These are phyloP conservation scores for Tapirus indicus DNA, from an alignment of 2,797 vertebrate genomes.

Conservation along the genomic window DNA sequence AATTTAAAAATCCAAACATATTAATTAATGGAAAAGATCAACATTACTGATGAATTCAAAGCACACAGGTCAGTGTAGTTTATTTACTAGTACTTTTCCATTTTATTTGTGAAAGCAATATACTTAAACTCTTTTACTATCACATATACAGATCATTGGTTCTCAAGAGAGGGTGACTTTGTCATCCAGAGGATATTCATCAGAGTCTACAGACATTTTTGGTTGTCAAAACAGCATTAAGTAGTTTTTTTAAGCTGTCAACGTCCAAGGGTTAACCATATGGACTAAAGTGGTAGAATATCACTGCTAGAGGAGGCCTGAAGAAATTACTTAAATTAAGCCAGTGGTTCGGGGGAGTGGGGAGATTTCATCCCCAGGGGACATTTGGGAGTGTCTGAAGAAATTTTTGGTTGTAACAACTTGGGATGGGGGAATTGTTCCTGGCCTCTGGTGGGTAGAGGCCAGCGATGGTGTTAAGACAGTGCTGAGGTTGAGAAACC, in stretches of 20 bases:
- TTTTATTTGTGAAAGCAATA: background rate
- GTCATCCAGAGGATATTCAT: background rate
- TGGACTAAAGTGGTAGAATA: background rate
- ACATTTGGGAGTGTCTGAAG: background rate
- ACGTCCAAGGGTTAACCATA: background rate
- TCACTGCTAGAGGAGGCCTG: background rate
- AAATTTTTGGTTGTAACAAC: background rate
- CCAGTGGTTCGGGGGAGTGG: too few relatives aligned
- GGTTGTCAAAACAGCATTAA: background rate
- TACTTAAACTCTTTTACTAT: background rate
- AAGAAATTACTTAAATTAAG: background rate
- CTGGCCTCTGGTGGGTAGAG: background rate
- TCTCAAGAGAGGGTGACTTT: background rate
- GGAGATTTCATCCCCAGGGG: background rate
- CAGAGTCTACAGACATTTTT: background rate
- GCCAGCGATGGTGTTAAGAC: accelerated
- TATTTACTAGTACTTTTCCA: background rate
- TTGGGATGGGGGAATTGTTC: accelerated
- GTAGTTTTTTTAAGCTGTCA: background rate
- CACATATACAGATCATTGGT: background rate
- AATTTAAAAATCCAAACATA: background rate
- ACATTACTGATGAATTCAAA: background rate
- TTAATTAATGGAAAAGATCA: background rate
- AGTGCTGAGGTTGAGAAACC: background rate
- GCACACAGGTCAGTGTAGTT: background rate